Base-by-base conservation (phyloP, 92 coral and sea anemone genomes). In the Parazoanthus darwini region DNA sequence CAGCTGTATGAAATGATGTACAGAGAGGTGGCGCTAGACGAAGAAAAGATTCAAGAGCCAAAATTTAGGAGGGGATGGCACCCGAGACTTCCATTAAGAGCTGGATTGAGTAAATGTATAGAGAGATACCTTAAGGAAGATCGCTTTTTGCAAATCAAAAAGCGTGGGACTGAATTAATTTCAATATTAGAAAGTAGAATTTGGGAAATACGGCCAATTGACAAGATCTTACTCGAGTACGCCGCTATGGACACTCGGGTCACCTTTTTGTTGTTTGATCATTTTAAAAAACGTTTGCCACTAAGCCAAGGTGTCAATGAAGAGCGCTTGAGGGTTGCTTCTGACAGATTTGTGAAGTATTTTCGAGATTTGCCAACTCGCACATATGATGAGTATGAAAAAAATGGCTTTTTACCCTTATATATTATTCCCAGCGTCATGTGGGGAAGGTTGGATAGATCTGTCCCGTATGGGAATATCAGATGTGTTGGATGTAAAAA, bases 1-100 rank as follows among this genome's bases (percentile, higher is more conserved):
- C 98, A 94, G 91, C 91, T 94, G 67, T 93, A 91, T 68, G 98
- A 94, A 83, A 80, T 94, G 79, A 94, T 94, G 90, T 88, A 93
- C 67, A 90, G 98, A 80, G 93, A 95, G 29, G 89, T 85, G 74
- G 77, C 86, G 5, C 22, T 11, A 20, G 86, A 81, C 7, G 86
- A 65, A 20, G 86, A 81, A 42, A 81, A 81, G 86, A 81, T 63
- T 8, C 16, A 65, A 81, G 86, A 81, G 37, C 86, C 77, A 15
- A 67, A 67, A 15, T 43, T 82, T 43, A 82, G 38, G 23, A 82
- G 77, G 67, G 86, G 77, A 6, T 82, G 86, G 86, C 86, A 82
- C 54, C 38, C 86, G 9, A 82, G 77, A 42, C n/a, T 82, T 14
- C 86, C 77, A 22, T 67, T 77, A 82, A 82, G 86, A 68, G 72